Percentiles rank a stretch among this genome's conserved stretches.
These are phyloP conservation scores for Orthonychiurus folsomi DNA, from an alignment of 2,888 invertebrate genomes.

Conservation along the genomic window DNA sequence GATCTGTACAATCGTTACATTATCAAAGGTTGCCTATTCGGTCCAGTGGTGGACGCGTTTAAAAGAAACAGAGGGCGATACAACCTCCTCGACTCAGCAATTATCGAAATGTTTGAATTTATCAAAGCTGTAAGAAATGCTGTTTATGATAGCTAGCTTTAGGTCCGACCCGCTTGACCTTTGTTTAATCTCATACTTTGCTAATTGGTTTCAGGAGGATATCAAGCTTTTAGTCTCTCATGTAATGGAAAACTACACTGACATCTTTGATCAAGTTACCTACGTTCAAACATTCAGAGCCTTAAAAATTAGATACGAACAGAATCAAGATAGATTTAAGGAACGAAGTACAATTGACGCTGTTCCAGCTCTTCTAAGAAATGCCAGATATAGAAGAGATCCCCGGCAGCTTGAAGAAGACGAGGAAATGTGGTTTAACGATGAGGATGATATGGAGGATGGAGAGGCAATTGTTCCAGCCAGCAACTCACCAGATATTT, in stretches of 20 bases:
- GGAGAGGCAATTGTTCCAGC: constrained; percentile 41
- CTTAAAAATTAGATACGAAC: constrained; percentile 78
- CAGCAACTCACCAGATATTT: constrained; percentile 47
- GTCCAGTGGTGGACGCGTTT: constrained; percentile 92
- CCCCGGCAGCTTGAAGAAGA: constrained; percentile 91
- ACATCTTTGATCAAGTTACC: constrained; percentile 84
- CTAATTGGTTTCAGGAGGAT: constrained; percentile 56
- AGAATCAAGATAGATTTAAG: constrained; percentile 81
- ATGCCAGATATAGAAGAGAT: constrained; percentile 76
- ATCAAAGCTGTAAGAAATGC: constrained; percentile 73
- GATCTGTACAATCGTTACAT: constrained; percentile 97
- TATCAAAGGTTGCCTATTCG: constrained; percentile 85
- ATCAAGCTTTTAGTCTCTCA: constrained; percentile 83
- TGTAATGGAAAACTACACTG: constrained; percentile 92
- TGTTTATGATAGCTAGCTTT: no score
- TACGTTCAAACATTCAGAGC: constrained; percentile 98
- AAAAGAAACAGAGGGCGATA: constrained; percentile 94
- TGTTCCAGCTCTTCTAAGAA: constrained; percentile 71
- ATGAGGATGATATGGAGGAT: constrained; percentile 87
- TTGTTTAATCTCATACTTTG: no score
- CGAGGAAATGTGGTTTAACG: constrained; percentile 98
- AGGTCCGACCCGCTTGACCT: no score
- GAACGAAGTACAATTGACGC: constrained; percentile 55
- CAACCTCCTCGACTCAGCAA: constrained; percentile 96
- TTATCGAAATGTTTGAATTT: constrained; percentile 98